Evolutionary conservation across 2,113 vertebrate species (phyloP).

Genomic region (Mobula birostris): DNA sequence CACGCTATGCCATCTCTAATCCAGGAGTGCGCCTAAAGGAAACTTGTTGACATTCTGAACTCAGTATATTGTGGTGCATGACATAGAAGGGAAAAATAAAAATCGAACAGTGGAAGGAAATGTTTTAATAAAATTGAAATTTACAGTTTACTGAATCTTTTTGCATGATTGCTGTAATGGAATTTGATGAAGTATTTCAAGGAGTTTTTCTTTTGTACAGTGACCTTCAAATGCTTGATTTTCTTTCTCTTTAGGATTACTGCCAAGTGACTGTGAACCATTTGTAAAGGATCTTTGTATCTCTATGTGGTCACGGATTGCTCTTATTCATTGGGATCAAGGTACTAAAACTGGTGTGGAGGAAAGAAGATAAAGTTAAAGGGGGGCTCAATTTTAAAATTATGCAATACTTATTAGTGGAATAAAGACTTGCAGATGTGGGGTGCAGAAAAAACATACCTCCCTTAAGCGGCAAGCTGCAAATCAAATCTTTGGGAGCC

Average conservation of each 20-base stretch:
- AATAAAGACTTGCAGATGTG: too few relatives aligned
- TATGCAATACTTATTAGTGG: too few relatives aligned
- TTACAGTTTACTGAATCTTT: not conserved
- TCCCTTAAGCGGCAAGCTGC: too few relatives aligned
- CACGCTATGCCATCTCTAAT: not conserved
- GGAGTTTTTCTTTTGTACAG: not conserved
- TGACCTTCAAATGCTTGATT: not conserved
- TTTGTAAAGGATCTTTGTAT: slow-evolving; percentile 52
- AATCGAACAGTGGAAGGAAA: not conserved
- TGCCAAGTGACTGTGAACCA: slow-evolving; percentile 47
- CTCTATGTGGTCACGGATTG: slow-evolving; percentile 46
- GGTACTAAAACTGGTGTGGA: slow-evolving; percentile 49
- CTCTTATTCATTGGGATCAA: slow-evolving; percentile 61
- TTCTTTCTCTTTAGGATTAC: slow-evolving; percentile 23
- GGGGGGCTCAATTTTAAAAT: too few relatives aligned
- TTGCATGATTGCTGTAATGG: not conserved
- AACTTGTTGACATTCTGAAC: not conserved
- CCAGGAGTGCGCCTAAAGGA: not conserved
- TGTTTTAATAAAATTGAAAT: not conserved
- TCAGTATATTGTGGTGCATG: not conserved
- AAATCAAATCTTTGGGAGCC: too few relatives aligned
- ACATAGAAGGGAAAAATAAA: not conserved
- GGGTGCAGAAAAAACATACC: too few relatives aligned
- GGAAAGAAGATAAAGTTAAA: too few relatives aligned
- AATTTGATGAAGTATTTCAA: not conserved